A percentile compares a stretch with the other conserved stretches of the same genome.
Conservation (phyloP, 2,797 vertebrate species). For the Philypnodon macrostomus region DNA sequence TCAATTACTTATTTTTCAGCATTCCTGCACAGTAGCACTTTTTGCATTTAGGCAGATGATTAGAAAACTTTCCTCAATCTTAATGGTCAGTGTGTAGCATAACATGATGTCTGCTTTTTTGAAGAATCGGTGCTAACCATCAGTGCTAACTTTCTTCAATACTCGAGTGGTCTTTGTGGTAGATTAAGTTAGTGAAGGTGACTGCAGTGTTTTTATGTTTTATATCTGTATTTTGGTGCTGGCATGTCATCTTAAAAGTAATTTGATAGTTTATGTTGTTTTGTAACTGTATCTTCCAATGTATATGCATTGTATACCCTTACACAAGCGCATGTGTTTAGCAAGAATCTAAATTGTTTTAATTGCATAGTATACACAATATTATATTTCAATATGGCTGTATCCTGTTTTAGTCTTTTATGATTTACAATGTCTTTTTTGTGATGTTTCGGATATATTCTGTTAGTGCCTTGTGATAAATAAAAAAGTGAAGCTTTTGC, state of each 20-base stretch:
- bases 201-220: slow-evolving; percentile 2
- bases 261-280: background rate
- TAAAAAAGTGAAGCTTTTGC: too few relatives aligned
- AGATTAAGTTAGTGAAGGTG: background rate
- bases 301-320: background rate
- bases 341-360: too few relatives aligned
- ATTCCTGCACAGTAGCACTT: slow-evolving; percentile 51
- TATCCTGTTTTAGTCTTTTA: too few relatives aligned
- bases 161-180: slow-evolving; percentile 22
- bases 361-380: too few relatives aligned
- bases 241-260: slow-evolving; percentile 14
- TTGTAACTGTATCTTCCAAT: too few relatives aligned
- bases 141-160: slow-evolving; percentile 33
- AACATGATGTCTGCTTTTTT: background rate
- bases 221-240: slow-evolving; percentile 26
- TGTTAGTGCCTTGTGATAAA: too few relatives aligned
- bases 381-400: too few relatives aligned
- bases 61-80: too few relatives aligned
- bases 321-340: too few relatives aligned
- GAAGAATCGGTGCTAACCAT: slow-evolving; percentile 48
- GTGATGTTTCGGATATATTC: too few relatives aligned
- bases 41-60: slow-evolving; percentile 3
- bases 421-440: too few relatives aligned
- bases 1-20: slow-evolving; percentile 5
- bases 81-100: slow-evolving; percentile 7